Evolutionary conservation across 2,113 vertebrate species (phyloP).

Genomic region (Felis catus): DNA sequence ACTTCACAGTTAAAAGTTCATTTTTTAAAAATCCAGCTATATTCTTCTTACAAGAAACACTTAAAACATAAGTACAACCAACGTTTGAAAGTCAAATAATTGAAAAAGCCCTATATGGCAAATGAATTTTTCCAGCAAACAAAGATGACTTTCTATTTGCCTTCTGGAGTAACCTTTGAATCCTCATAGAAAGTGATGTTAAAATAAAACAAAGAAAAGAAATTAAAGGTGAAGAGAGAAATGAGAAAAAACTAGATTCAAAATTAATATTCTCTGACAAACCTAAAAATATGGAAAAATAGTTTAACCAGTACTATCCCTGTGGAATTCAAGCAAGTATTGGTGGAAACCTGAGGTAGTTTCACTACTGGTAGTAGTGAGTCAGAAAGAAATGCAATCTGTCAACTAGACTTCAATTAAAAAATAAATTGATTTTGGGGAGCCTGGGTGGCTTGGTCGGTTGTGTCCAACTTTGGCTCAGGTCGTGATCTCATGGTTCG

Average conservation of each 20-base stretch:
- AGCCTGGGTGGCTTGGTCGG: not conserved
- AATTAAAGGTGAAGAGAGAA: not conserved
- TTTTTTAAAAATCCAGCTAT: not conserved
- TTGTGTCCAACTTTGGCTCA: not conserved
- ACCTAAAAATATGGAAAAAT: not conserved
- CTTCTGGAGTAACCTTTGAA: not conserved
- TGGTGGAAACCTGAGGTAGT: not conserved
- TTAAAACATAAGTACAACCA: not conserved
- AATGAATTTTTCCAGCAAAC: constrained; percentile 17
- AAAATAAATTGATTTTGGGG: not conserved
- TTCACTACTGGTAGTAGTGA: not conserved
- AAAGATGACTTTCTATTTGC: not conserved
- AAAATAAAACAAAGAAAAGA: not conserved
- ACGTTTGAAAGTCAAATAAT: not conserved
- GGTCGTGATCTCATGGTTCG: not conserved
- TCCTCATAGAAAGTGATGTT: not conserved
- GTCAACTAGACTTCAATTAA: not conserved
- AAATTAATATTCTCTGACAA: not conserved
- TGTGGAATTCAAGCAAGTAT: not conserved
- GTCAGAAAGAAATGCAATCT: not conserved
- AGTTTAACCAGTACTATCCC: not conserved
- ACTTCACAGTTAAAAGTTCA: not conserved
- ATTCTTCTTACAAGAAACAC: constrained; percentile 19
- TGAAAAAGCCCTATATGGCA: not conserved
- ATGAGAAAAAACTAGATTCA: not conserved